Conservation (phyloP, 2,113 vertebrate genomes). For the Engraulis encrasicolus region DNA sequence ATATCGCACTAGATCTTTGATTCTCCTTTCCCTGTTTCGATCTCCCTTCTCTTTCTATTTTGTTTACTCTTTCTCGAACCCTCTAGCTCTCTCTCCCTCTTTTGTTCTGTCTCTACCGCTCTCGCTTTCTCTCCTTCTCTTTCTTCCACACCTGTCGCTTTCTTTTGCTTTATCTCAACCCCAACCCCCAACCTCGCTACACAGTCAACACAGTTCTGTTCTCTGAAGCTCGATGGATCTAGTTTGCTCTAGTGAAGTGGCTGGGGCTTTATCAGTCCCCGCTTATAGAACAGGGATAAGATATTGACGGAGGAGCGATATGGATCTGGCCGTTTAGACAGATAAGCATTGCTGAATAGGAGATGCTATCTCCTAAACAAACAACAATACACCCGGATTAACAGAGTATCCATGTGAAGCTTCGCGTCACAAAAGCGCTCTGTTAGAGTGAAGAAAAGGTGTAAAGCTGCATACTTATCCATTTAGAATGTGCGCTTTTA, state of each 20-base stretch:
- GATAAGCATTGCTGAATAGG: not conserved
- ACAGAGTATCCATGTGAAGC: not conserved
- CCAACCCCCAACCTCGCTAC: too few relatives aligned
- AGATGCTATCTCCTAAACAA: not conserved
- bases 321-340: not conserved
- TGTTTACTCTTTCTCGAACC: too few relatives aligned
- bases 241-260: not conserved
- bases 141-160: too few relatives aligned
- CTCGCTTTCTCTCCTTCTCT: too few relatives aligned
- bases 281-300: not conserved
- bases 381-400: not conserved
- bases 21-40: too few relatives aligned
- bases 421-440: not conserved
- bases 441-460: not conserved
- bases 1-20: too few relatives aligned
- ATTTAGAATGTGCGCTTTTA: not conserved
- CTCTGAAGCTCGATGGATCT: too few relatives aligned
- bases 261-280: not conserved
- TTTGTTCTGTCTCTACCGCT: too few relatives aligned
- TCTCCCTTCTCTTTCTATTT: too few relatives aligned
- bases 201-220: too few relatives aligned
- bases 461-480: not conserved
- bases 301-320: not conserved
- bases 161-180: too few relatives aligned
- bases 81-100: too few relatives aligned